Conservation (phyloP, 2,113 vertebrate species). For the western clawed frog (Xenopus tropicalis) region UCB_Xtro_10.0 CM004446.2:109451501-109452000, state of each 20-base stretch:
- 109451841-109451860: conserved; percentile 28
- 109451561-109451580: too few relatives aligned
- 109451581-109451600: too few relatives aligned
- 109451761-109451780: conserved; percentile 5
- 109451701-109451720: conserved; percentile 36
- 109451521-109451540: too few relatives aligned
- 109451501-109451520: too few relatives aligned
- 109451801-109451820: conserved; percentile 24
- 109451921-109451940: too few relatives aligned
- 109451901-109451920: too few relatives aligned
- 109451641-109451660: background rate
- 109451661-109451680: conserved; percentile 29
- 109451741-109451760: conserved; percentile 35
- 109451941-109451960: too few relatives aligned
- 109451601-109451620: background rate
- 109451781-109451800: conserved; percentile 28
- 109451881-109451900: too few relatives aligned
- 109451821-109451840: conserved; percentile 28
- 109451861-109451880: conserved; percentile 6
- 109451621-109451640: background rate
- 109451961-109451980: too few relatives aligned
- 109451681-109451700: conserved; percentile 22
- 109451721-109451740: conserved; percentile 29
- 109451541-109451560: too few relatives aligned
- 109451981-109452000: too few relatives aligned